Percentiles rank a stretch among this genome's conserved stretches.
phyloP scores from a whole-genome alignment of 2,797 vertebrate species.

The Leptodactylus fallax region DNA sequence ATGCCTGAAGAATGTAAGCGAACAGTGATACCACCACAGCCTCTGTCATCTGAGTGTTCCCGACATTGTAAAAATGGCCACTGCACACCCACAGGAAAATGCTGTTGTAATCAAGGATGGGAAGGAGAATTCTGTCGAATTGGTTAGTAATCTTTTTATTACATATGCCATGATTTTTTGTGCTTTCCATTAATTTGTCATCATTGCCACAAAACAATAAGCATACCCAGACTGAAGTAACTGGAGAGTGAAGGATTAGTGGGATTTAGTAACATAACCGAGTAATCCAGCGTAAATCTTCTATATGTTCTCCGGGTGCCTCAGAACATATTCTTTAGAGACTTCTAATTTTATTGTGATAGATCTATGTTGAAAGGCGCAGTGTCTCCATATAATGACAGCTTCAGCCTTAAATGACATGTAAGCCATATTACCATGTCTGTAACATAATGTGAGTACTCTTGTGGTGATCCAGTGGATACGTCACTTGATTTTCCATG shows the following conservation, averaged over 20 bases:
- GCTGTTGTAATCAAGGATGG: conserved; percentile 96
- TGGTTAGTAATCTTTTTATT: conserved; percentile 79
- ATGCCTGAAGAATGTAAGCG: conserved; percentile 93
- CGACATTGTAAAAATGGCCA: conserved; percentile 93
- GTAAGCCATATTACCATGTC: conserved; percentile 8
- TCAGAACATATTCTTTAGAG: conserved; percentile 24
- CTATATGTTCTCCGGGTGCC: conserved; percentile 23
- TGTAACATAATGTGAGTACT: conserved; percentile 12
- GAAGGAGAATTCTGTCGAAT: conserved; percentile 93
- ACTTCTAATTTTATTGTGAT: conserved; percentile 34
- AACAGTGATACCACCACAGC: conserved; percentile 84
- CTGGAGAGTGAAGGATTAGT: conserved; percentile 43
- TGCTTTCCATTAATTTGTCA: conserved; percentile 54
- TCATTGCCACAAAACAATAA: conserved; percentile 42
- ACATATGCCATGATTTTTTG: conserved; percentile 27
- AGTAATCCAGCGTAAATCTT: conserved; percentile 22
- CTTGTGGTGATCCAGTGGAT: neutral
- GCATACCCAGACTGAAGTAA: conserved; percentile 49
- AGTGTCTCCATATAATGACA: conserved; percentile 38
- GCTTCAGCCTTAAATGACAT: conserved; percentile 4
- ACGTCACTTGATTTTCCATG: conserved; percentile 9
- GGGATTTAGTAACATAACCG: conserved; percentile 37
- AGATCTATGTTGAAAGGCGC: conserved; percentile 20
- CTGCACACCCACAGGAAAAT: conserved; percentile 92
- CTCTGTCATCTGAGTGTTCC: conserved; percentile 90